Evolutionary conservation across 2,888 invertebrate genomes (phyloP).

Genomic region (Melinopterus prodromus): DNA sequence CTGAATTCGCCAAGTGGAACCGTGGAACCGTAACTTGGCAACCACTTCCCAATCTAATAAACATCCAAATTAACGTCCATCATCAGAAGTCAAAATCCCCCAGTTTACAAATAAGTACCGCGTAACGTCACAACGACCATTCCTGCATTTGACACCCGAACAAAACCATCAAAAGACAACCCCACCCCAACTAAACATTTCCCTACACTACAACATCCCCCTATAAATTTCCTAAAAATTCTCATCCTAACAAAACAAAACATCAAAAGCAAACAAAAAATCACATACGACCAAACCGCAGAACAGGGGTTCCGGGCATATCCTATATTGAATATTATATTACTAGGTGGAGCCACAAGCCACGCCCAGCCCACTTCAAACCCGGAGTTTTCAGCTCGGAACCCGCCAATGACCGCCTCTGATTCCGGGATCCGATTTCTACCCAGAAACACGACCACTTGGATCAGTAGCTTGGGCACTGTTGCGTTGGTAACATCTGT

Average conservation of each 20-base stretch:
- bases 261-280: not conserved
- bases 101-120: not conserved
- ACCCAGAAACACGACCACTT: not conserved
- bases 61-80: not conserved
- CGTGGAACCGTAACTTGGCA: not conserved
- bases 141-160: not conserved
- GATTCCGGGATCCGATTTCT: not conserved
- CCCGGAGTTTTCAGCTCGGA: not conserved
- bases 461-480: constrained; percentile 4
- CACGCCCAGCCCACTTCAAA: not conserved
- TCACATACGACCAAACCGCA: not conserved
- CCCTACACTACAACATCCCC: not conserved
- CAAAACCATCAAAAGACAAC: not conserved
- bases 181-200: not conserved
- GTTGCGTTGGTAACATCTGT: not conserved
- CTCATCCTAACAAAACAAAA: not conserved
- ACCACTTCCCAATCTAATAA: not conserved
- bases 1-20: not conserved
- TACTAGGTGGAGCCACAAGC: constrained; percentile 4
- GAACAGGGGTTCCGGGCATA: not conserved
- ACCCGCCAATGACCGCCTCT: not conserved
- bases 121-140: not conserved
- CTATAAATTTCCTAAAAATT: not conserved
- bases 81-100: not conserved
- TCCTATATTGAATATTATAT: not conserved